phyloP scores from a whole-genome alignment of 2,797 vertebrate species.

The Chaenodraco wilsoni region DNA sequence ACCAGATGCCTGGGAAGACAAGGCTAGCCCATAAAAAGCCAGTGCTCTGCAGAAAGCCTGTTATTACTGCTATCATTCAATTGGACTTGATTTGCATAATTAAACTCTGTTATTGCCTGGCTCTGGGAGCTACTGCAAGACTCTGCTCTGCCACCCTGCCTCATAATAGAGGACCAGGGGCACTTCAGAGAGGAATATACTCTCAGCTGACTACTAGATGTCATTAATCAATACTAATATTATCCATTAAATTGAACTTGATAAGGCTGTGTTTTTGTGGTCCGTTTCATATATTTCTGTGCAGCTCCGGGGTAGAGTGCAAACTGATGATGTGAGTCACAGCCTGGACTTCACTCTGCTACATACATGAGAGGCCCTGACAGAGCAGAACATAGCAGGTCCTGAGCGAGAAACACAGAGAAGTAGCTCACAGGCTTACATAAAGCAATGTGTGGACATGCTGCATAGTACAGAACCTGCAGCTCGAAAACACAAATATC shows the following conservation, averaged over 20 bases:
- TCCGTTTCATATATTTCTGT: conserved; percentile 50
- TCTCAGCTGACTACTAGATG: conserved; percentile 51
- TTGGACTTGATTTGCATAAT: conserved; percentile 85
- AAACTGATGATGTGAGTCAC: conserved; percentile 68
- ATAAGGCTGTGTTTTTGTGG: conserved; percentile 53
- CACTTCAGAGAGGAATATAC: conserved; percentile 39
- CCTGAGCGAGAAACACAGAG: conserved; percentile 25
- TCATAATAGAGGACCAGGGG: conserved; percentile 41
- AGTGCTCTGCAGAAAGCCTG: conserved; percentile 75
- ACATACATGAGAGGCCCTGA: conserved; percentile 63
- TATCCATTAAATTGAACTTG: conserved; percentile 66
- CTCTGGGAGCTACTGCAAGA: conserved; percentile 56
- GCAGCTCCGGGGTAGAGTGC: conserved; percentile 48
- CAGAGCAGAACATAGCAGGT: conserved; percentile 47
- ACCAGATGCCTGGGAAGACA: conserved; percentile 76
- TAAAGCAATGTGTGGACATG: conserved; percentile 17
- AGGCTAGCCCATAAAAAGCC: conserved; percentile 75
- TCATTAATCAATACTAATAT: conserved; percentile 64
- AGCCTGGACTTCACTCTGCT: conserved; percentile 47
- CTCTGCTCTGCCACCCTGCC: conserved; percentile 52
- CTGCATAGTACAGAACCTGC: conserved; percentile 7
- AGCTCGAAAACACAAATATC: conserved; percentile 15
- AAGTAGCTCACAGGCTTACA: conserved; percentile 19
- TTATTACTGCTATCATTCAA: conserved; percentile 86
- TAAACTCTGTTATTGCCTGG: conserved; percentile 73